Evolutionary conservation across 2,113 vertebrate species (phyloP).

Genomic region (Tachycineta bicolor): DNA sequence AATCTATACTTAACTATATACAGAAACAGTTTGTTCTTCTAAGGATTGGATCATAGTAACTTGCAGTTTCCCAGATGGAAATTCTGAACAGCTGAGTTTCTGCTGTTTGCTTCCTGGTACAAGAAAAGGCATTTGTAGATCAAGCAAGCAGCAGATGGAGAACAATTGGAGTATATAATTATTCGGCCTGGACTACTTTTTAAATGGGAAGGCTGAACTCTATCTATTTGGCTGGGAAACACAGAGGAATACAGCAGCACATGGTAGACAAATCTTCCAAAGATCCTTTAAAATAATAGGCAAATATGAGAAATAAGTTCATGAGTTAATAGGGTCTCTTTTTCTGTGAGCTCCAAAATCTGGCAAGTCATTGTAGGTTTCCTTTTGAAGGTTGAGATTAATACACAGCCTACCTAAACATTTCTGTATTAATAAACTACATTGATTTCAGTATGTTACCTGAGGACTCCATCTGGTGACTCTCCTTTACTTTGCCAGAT

Average conservation of each 20-base stretch:
- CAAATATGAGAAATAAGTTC: constrained; percentile 24
- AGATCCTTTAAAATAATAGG: constrained; percentile 15
- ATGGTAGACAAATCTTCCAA: constrained; percentile 12
- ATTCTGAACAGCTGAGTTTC: constrained; percentile 52
- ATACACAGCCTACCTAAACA: constrained; percentile 38
- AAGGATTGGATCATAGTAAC: not conserved
- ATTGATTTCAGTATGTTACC: constrained; percentile 64
- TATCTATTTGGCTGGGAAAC: constrained; percentile 48
- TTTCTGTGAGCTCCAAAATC: constrained; percentile 6
- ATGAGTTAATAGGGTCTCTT: not conserved
- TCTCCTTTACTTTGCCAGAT: constrained; percentile 40
- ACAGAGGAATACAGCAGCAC: constrained; percentile 10
- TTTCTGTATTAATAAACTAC: constrained; percentile 54
- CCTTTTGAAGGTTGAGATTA: constrained; percentile 44
- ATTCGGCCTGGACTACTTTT: constrained; percentile 39
- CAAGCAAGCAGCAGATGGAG: constrained; percentile 57
- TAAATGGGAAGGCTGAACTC: constrained; percentile 38
- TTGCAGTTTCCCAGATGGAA: constrained; percentile 42
- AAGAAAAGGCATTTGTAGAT: constrained; percentile 68
- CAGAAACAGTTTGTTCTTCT: not conserved
- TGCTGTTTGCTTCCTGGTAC: constrained; percentile 56
- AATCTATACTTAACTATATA: not conserved
- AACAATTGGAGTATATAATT: constrained; percentile 67
- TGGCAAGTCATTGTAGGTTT: not conserved
- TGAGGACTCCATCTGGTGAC: constrained; percentile 61